A percentile compares a stretch with the other conserved stretches of the same genome.
These are phyloP conservation scores for Leptodactylus fuscus DNA, from an alignment of 2,113 vertebrate genomes.

Conservation along the genomic window DNA sequence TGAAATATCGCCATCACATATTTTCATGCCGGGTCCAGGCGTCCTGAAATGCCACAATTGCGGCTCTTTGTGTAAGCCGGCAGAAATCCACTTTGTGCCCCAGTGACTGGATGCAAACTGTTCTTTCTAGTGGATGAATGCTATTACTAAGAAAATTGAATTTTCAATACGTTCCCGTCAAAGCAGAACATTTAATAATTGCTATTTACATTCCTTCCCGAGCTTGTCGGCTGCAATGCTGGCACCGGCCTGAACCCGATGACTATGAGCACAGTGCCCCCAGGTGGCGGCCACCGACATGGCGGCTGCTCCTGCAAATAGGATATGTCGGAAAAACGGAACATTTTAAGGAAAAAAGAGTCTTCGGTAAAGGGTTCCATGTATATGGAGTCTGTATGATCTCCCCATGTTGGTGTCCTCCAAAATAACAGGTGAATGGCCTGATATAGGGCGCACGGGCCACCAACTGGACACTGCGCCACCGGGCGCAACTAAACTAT, in stretches of 20 bases:
- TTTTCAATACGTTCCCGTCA: conserved; percentile 27
- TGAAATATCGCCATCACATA: background rate
- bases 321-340: background rate
- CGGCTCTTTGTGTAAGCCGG: conserved; percentile 14
- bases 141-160: conserved; percentile 39
- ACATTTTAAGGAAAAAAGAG: background rate
- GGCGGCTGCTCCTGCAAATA: background rate
- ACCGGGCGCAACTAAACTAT: background rate
- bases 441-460: background rate
- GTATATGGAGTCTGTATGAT: too few species aligned
- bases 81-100: conserved; percentile 19
- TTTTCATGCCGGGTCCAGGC: background rate
- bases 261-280: conserved; percentile 75
- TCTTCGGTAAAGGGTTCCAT: too few species aligned
- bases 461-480: background rate
- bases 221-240: background rate
- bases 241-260: conserved; percentile 56
- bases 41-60: background rate
- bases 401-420: too few species aligned
- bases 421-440: background rate
- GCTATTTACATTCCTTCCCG: conserved; percentile 27
- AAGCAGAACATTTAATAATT: conserved; percentile 55
- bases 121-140: conserved; percentile 36
- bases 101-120: conserved; percentile 18
- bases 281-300: conserved; percentile 69